A percentile compares a stretch with the other conserved stretches of the same genome.
These are phyloP conservation scores for Leuctra nigra DNA, from an alignment of 2,888 invertebrate genomes.

Conservation along the genomic window DNA sequence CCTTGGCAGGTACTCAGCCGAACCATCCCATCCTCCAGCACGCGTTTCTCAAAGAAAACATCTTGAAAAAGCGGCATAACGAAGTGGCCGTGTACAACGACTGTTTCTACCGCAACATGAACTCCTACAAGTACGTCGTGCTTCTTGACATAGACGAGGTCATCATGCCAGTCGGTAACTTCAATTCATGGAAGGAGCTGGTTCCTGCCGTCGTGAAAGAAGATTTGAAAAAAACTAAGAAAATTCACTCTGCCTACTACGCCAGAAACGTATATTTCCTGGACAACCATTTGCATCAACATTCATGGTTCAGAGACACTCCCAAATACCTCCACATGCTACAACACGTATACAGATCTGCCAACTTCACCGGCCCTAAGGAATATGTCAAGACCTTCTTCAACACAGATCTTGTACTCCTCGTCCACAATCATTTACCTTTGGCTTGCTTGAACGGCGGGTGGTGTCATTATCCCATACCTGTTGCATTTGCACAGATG, in stretches of 20 bases:
- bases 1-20: conserved; percentile 39
- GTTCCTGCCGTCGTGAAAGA: conserved; percentile 34
- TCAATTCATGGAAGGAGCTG: conserved; percentile 36
- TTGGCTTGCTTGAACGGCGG: conserved; percentile 37
- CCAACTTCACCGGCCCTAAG: conserved; percentile 36
- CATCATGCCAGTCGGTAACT: conserved; percentile 37
- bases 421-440: conserved; percentile 39
- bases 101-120: conserved; percentile 41
- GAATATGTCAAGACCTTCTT: conserved; percentile 39
- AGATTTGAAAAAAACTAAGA: conserved; percentile 31
- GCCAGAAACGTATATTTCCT: conserved; percentile 44
- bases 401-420: conserved; percentile 35
- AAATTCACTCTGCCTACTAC: conserved; percentile 36
- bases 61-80: conserved; percentile 41
- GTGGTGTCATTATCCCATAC: conserved; percentile 35
- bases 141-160: conserved; percentile 44
- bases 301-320: conserved; percentile 29
- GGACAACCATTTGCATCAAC: conserved; percentile 34
- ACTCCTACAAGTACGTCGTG: conserved; percentile 37
- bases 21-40: conserved; percentile 35
- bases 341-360: conserved; percentile 36
- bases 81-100: conserved; percentile 45
- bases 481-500: conserved; percentile 38
- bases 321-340: conserved; percentile 37
- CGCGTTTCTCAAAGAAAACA: conserved; percentile 37